Conservation (phyloP, 1,140 invertebrate species). For the Venustaconcha ellipsiformis region DNA sequence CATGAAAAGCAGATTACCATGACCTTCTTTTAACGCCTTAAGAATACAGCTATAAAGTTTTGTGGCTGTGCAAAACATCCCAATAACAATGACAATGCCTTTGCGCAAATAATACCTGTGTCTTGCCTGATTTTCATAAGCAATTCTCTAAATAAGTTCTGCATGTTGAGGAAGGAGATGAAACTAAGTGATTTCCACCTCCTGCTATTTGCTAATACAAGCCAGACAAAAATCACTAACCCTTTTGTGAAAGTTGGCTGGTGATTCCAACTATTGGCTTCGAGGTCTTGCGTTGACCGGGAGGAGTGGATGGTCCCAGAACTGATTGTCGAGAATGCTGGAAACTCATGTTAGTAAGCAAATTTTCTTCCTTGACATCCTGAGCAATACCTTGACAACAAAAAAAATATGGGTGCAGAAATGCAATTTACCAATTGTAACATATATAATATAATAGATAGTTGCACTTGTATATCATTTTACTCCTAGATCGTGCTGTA, state of each 20-base stretch:
- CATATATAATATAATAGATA: not conserved
- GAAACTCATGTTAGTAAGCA: slow-evolving; percentile 29
- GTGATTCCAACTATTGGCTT: slow-evolving; percentile 51
- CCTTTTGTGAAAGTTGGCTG: slow-evolving; percentile 46
- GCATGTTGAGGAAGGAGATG: too few relatives aligned
- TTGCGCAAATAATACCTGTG: too few relatives aligned
- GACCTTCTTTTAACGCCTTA: too few relatives aligned
- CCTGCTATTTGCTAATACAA: too few relatives aligned
- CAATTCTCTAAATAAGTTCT: too few relatives aligned
- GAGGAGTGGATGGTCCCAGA: slow-evolving; percentile 54
- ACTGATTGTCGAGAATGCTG: slow-evolving; percentile 25
- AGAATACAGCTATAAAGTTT: too few relatives aligned
- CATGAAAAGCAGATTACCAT: too few relatives aligned
- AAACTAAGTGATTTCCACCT: too few relatives aligned
- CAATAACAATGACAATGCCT: too few relatives aligned
- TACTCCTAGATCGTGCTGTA: too few relatives aligned
- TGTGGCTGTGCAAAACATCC: too few relatives aligned
- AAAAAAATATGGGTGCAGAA: slow-evolving; percentile 1
- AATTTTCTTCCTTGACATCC: slow-evolving; percentile 49
- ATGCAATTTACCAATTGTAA: slow-evolving; percentile 2
- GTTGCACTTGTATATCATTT: not conserved
- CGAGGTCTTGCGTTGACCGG: slow-evolving; percentile 55
- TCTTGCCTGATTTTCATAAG: too few relatives aligned
- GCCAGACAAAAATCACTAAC: slow-evolving; percentile 10
- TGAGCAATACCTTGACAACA: slow-evolving; percentile 49